Conservation (phyloP, 1,140 invertebrate species). For the Hylaeus anthracinus region DNA sequence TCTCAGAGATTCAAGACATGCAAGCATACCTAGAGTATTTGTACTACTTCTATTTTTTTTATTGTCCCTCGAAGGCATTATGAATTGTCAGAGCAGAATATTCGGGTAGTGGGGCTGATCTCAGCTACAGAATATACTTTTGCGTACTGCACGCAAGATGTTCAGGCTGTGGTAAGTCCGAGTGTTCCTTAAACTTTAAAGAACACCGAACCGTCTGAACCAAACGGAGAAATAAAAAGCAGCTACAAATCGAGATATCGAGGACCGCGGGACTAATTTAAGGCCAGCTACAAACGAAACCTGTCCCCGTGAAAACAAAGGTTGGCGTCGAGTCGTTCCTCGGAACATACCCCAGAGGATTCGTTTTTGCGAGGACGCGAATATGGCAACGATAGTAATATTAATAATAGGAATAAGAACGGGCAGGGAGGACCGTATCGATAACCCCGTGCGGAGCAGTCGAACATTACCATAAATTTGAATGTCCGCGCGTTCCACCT, state of each 20-base stretch:
- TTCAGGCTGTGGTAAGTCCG: no score
- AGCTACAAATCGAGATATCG: slow-evolving; percentile 10
- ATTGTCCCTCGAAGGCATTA: no score
- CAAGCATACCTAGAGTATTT: no score
- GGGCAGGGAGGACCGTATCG: slow-evolving; percentile 63
- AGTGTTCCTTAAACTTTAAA: not conserved
- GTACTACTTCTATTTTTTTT: no score
- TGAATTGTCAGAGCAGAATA: no score
- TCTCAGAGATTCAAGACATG: no score
- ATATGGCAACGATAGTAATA: slow-evolving; percentile 53
- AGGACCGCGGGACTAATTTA: not conserved
- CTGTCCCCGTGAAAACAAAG: slow-evolving; percentile 1
- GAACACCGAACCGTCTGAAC: not conserved
- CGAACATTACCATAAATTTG: slow-evolving; percentile 79
- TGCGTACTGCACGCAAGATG: no score
- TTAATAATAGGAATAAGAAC: slow-evolving; percentile 61
- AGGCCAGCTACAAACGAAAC: not conserved
- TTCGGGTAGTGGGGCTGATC: no score
- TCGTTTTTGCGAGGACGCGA: not conserved
- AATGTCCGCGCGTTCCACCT: slow-evolving; percentile 70
- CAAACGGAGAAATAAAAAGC: not conserved
- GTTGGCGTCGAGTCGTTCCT: not conserved
- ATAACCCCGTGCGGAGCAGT: slow-evolving; percentile 71
- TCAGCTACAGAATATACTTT: no score
- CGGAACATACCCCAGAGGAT: not conserved